Evolutionary conservation across 2,888 invertebrate genomes (phyloP).

Genomic region (Hecatera dysodea): DNA sequence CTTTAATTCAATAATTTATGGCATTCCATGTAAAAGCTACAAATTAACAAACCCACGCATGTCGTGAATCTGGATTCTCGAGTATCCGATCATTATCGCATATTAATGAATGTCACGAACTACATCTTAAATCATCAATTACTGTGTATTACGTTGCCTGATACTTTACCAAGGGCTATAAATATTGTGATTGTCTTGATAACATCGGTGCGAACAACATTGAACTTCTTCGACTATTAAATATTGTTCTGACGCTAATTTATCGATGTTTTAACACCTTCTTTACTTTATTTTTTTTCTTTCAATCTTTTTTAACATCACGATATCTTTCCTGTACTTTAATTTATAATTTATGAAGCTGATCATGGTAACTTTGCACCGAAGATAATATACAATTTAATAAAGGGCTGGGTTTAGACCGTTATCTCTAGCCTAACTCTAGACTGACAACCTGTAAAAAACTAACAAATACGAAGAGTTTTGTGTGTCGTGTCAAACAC

Average conservation of each 20-base stretch:
- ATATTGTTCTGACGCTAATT: constrained; percentile 9
- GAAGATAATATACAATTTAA: background rate
- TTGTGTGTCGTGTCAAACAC: no score
- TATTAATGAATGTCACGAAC: constrained; percentile 31
- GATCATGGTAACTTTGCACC: background rate
- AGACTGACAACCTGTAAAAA: no score
- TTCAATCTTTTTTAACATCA: background rate
- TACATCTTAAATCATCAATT: constrained; percentile 36
- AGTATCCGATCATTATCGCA: constrained; percentile 44
- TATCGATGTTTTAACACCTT: constrained; percentile 19
- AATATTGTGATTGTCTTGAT: constrained; percentile 38
- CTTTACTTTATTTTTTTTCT: background rate
- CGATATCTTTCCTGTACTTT: background rate
- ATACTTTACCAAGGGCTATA: constrained; percentile 24
- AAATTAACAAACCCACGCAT: constrained; percentile 18
- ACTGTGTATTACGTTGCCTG: constrained; percentile 35
- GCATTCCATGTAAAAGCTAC: constrained; percentile 10
- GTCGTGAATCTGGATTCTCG: constrained; percentile 9
- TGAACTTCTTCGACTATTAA: constrained; percentile 21
- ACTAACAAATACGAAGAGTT: no score
- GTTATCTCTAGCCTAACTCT: no score
- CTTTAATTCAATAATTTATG: background rate
- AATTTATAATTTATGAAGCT: constrained; percentile 10
- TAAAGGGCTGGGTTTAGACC: background rate
- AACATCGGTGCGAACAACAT: constrained; percentile 30